Evolutionary conservation across 2,113 vertebrate species (phyloP), one percentile per base, ranked within the genome.

Genomic region (Lucifuga dentata): DNA sequence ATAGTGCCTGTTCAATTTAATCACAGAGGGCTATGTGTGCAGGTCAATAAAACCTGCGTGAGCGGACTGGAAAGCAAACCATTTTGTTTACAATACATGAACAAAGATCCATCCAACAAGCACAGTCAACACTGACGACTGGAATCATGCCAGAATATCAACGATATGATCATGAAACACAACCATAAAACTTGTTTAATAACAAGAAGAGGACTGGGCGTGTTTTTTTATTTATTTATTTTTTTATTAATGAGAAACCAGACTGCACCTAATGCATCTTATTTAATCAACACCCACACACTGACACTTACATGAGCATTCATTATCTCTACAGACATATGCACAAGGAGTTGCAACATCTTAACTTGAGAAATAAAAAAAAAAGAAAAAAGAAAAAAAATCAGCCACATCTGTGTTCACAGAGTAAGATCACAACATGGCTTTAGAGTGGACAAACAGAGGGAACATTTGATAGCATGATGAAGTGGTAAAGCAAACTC

Each of bases 1-100:
- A 84, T 50, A 39, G 66, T 50, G 72, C 46, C 72, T 72, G 66
- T 78, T 84, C 45, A 64, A 36, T 89, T 80, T 85, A 83, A 88
- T 87, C 76, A 83, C 81, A 51, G 16, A 33, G 58, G 75, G 59
- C 72, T 80, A 78, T 74, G 78, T 81, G 78, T 69, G 68, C 33
- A 36, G 46, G 68, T 85, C 85, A 84, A 88, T 88, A 74, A 66
- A 69, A 71, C n/a, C 60, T 38, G 52, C 39, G 44, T 68, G 73
- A 82, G 52, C 63, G 43, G 57, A 70, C 71, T 84, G 56, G 50
- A 46, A 76, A 85, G 60, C 61, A 76, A 84, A 52, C 2, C 15
- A 36, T 49, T 51, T 36, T 20, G 44, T 53, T 59, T 9, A 13
- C 53, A 62, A 29, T 5, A 45, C 32, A 53, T 20, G 17, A 24